Evolutionary conservation across 2,797 vertebrate species (phyloP).

Genomic region (Siniperca obscura): DNA sequence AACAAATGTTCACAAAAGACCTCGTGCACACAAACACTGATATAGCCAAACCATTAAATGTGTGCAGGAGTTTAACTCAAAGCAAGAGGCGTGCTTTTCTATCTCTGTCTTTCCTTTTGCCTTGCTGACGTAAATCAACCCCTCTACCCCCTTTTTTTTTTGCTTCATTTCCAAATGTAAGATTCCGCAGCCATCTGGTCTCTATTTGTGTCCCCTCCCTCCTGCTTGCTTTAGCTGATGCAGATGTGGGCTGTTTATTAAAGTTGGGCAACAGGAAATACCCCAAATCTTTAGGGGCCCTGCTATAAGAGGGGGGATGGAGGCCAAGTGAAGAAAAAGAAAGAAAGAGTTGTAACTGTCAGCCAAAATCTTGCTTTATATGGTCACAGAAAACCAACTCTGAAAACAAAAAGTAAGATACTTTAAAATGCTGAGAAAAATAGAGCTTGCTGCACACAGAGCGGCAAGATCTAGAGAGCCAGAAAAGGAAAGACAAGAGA

Average conservation of each 20-base stretch:
- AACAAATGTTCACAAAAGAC: conserved; percentile 1
- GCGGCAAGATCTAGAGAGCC: conserved; percentile 75
- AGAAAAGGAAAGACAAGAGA: conserved; percentile 81
- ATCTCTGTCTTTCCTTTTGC: conserved; percentile 38
- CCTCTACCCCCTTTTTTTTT: conserved; percentile 37
- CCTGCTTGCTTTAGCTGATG: conserved; percentile 82
- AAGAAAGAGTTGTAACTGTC: conserved; percentile 10
- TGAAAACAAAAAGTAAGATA: conserved; percentile 24
- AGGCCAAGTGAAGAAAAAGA: conserved; percentile 54
- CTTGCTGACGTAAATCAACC: conserved; percentile 66
- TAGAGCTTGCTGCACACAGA: conserved; percentile 21
- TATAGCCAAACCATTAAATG: neutral
- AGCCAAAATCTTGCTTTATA: conserved; percentile 58
- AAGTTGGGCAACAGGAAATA: conserved; percentile 91
- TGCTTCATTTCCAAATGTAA: conserved; percentile 67
- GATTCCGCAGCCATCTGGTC: conserved; percentile 86
- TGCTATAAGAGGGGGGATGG: conserved; percentile 46
- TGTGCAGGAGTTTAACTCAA: conserved; percentile 32
- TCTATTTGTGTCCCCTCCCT: conserved; percentile 78
- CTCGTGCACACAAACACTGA: neutral
- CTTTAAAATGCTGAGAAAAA: conserved; percentile 36
- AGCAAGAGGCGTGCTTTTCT: conserved; percentile 16
- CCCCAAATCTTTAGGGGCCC: conserved; percentile 84
- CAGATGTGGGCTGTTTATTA: conserved; percentile 90
- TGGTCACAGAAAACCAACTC: conserved; percentile 56